Conservation (phyloP, 2,113 vertebrate species). For the Campylorhamphus procurvoides region DNA sequence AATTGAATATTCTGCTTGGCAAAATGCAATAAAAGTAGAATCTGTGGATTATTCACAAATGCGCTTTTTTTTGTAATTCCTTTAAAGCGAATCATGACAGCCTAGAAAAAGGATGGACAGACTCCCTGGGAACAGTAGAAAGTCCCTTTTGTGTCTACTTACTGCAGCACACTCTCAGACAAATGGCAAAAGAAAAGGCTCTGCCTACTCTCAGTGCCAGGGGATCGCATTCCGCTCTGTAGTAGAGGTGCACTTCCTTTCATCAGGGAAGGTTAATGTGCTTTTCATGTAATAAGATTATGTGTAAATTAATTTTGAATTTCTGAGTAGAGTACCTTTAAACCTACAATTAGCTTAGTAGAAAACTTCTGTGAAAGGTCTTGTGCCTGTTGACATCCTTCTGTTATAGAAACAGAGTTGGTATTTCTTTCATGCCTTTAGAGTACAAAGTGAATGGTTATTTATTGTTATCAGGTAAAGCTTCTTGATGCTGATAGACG, state of each 20-base stretch:
- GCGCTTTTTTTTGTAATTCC: not conserved
- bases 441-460: not conserved
- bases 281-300: not conserved
- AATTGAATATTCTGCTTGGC: not conserved
- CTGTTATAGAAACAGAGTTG: fast-evolving
- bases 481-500: not conserved
- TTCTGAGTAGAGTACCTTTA: not conserved
- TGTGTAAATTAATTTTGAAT: not conserved
- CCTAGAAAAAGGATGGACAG: not conserved
- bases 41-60: not conserved
- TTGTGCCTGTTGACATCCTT: not conserved
- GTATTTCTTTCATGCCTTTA: not conserved
- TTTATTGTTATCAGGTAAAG: not conserved
- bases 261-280: not conserved
- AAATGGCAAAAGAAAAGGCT: not conserved
- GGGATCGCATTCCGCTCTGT: not conserved
- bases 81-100: not conserved
- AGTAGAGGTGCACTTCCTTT: not conserved
- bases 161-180: not conserved
- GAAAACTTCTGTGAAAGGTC: not conserved
- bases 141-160: not conserved
- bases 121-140: not conserved
- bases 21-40: not conserved
- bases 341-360: not conserved
- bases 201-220: not conserved